phyloP scores from a whole-genome alignment of 2,797 vertebrate genomes.

The Acridotheres tristis region DNA sequence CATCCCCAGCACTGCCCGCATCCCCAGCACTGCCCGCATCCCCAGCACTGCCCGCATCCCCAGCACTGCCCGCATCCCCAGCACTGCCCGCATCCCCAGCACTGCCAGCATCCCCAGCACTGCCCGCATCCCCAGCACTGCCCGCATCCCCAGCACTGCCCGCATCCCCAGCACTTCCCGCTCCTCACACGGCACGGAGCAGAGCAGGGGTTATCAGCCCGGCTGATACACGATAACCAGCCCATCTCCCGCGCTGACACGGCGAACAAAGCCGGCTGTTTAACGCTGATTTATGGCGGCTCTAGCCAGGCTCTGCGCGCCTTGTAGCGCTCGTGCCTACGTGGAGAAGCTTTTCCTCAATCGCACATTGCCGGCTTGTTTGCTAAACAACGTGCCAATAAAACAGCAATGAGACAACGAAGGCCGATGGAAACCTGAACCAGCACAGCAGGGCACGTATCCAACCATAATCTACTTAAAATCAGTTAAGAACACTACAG shows the following conservation, averaged over 20 bases:
- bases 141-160: too few species aligned
- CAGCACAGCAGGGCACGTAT: neutral
- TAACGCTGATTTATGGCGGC: neutral
- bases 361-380: neutral
- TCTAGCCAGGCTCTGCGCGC: neutral
- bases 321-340: neutral
- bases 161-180: too few species aligned
- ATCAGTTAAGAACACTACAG: constrained; percentile 43
- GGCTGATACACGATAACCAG: constrained; percentile 83
- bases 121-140: too few species aligned
- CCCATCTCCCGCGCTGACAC: constrained; percentile 73
- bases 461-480: constrained; percentile 54
- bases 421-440: neutral
- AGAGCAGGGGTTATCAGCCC: constrained; percentile 85
- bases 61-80: too few species aligned
- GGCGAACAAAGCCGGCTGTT: neutral
- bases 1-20: too few species aligned
- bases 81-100: too few species aligned
- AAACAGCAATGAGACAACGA: neutral
- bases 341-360: neutral
- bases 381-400: neutral
- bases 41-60: too few species aligned
- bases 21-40: too few species aligned
- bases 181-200: constrained; percentile 74
- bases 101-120: too few species aligned